These are phyloP conservation scores for Morelia viridis DNA, from an alignment of 2,797 vertebrate genomes.

Conservation along the genomic window DNA sequence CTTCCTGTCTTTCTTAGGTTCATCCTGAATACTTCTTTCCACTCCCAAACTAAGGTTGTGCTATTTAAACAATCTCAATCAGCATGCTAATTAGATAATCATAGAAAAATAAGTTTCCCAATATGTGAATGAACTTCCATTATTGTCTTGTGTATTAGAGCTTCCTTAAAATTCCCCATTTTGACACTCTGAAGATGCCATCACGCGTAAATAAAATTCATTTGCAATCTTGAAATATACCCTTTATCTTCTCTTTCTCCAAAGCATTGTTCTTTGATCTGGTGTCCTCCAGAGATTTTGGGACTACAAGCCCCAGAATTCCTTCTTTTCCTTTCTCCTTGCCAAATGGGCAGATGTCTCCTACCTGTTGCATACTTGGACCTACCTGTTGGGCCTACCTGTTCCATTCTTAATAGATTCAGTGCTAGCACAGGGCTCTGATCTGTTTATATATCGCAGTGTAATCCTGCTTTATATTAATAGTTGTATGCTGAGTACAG, in stretches of 20 bases:
- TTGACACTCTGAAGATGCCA: not conserved
- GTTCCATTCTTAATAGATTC: not conserved
- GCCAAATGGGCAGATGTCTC: not conserved
- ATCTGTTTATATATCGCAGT: slow-evolving; percentile 64
- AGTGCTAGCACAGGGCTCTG: slow-evolving; percentile 42
- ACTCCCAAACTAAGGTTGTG: not conserved
- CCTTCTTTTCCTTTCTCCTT: not conserved
- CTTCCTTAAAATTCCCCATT: not conserved
- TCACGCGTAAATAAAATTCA: not conserved
- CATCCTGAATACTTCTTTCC: not conserved
- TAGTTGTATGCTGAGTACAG: slow-evolving; percentile 64
- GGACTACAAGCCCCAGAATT: no score
- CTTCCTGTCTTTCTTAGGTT: not conserved
- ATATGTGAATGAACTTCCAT: not conserved
- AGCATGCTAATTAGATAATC: slow-evolving; percentile 38
- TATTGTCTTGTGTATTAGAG: not conserved
- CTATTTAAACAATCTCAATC: slow-evolving; percentile 47
- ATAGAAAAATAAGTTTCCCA: not conserved
- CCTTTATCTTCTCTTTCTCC: not conserved
- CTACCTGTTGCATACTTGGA: not conserved
- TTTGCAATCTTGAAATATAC: not conserved
- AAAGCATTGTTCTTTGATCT: not conserved
- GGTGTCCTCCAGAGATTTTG: not conserved
- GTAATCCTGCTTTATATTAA: slow-evolving; percentile 65
- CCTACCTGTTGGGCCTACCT: not conserved